Conservation (phyloP, 2,113 vertebrate species). For the Lagopus muta region DNA sequence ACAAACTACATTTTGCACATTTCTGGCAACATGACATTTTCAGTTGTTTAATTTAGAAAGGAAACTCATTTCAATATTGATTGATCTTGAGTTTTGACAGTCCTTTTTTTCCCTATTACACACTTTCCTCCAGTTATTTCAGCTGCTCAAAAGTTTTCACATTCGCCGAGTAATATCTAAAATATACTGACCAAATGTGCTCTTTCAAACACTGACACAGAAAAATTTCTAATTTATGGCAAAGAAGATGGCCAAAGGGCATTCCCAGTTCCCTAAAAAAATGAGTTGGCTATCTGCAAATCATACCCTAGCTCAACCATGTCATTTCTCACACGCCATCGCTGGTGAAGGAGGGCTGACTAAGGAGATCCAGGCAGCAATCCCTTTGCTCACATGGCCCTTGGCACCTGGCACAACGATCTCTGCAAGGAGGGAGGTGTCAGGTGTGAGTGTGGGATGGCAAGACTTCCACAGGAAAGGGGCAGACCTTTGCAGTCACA, state of each 20-base stretch:
- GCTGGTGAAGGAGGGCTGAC: not conserved
- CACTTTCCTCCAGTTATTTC: not conserved
- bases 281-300: not conserved
- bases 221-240: not conserved
- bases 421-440: not conserved
- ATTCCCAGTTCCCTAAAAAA: not conserved
- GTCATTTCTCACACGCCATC: not conserved
- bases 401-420: not conserved
- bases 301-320: not conserved
- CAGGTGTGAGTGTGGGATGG: rapidly evolving
- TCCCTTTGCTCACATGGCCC: not conserved
- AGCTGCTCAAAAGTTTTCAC: not conserved
- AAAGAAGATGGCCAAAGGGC: not conserved
- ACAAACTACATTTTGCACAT: not conserved
- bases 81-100: not conserved
- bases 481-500: not conserved
- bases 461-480: rapidly evolving
- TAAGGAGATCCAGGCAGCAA: not conserved
- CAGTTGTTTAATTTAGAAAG: not conserved
- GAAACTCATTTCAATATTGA: not conserved
- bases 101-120: not conserved
- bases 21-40: not conserved
- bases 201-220: not conserved
- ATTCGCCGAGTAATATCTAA: not conserved
- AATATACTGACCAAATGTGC: not conserved